Conservation (phyloP, 2,797 vertebrate genomes). For the Acrocephalus scirpaceus region DNA sequence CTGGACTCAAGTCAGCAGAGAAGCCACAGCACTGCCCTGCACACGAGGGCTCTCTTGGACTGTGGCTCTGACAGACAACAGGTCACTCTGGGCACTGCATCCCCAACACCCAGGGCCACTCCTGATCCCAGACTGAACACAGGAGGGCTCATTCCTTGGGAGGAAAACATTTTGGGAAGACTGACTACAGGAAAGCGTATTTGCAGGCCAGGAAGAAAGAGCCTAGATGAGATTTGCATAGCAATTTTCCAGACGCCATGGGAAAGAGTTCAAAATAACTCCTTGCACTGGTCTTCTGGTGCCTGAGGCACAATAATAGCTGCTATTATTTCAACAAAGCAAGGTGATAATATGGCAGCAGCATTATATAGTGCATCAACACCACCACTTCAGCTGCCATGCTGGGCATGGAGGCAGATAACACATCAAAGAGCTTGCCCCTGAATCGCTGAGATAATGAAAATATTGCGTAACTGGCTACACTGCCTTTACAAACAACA, state of each 20-base stretch:
- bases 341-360: conserved; percentile 22
- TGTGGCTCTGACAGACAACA: background rate
- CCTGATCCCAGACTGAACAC: background rate
- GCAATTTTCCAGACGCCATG: conserved; percentile 8
- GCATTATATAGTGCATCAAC: background rate
- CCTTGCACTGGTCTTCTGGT: background rate
- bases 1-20: fast-evolving
- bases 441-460: conserved; percentile 12
- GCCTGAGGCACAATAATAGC: background rate
- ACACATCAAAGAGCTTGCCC: conserved; percentile 49
- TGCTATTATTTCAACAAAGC: conserved; percentile 38
- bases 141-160: background rate
- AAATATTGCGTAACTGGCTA: conserved; percentile 8
- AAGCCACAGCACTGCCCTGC: background rate
- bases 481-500: conserved; percentile 15
- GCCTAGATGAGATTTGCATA: background rate
- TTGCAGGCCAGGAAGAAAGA: background rate
- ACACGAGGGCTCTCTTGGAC: background rate
- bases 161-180: background rate
- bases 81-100: background rate
- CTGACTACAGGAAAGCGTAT: background rate
- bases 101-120: background rate
- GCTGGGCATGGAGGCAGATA: conserved; percentile 19
- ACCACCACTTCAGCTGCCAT: background rate
- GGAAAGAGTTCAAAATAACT: conserved; percentile 35